phyloP scores from a whole-genome alignment of 1,140 invertebrate genomes.

The Laodelphax striatellus region DNA sequence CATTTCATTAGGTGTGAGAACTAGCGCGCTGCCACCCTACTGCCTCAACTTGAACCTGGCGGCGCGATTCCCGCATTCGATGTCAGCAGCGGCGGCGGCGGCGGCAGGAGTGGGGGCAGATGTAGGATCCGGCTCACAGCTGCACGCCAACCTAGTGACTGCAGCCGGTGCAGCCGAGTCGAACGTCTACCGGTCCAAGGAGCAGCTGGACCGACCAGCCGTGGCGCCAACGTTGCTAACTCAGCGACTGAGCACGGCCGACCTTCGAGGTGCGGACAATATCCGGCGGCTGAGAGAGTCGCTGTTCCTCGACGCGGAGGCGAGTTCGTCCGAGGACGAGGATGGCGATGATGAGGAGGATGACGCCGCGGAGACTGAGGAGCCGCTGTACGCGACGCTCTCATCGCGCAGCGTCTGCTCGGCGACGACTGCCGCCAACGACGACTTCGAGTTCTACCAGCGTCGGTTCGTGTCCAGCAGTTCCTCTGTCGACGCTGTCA shows the following conservation, averaged over 20 bases:
- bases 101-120: background rate
- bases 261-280: conserved; percentile 12
- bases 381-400: conserved; percentile 41
- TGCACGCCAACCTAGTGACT: conserved; percentile 7
- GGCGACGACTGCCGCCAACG: conserved; percentile 50
- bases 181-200: background rate
- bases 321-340: conserved; percentile 24
- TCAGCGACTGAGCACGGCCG: conserved; percentile 8
- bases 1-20: conserved; percentile 2
- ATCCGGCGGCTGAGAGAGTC: conserved; percentile 19
- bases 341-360: conserved; percentile 33
- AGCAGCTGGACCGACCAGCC: background rate
- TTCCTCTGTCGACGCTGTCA: conserved; percentile 1
- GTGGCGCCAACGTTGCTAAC: background rate
- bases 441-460: conserved; percentile 49
- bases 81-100: background rate
- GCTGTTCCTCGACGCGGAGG: conserved; percentile 13
- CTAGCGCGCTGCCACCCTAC: conserved; percentile 5
- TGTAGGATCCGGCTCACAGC: background rate
- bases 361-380: conserved; percentile 28
- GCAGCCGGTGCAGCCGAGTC: conserved; percentile 4
- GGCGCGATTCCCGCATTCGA: background rate
- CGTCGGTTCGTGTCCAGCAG: conserved; percentile 4
- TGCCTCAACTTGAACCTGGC: background rate
- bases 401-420: conserved; percentile 41